A percentile compares a stretch with the other conserved stretches of the same genome.
Conservation (phyloP, 2,797 vertebrate species). For the Agapornis canus region DNA sequence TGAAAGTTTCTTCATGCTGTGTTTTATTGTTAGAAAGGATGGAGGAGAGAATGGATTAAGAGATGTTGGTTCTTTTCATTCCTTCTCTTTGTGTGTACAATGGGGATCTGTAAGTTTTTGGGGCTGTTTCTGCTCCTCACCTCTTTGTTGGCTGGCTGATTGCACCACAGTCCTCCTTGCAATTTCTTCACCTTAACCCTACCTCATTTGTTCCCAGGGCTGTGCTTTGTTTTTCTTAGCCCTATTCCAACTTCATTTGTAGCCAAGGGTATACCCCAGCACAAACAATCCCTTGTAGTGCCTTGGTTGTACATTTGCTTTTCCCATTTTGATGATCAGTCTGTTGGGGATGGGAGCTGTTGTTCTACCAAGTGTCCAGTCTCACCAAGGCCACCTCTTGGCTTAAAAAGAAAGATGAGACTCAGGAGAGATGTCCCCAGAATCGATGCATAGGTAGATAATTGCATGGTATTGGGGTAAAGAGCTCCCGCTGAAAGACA, state of each 20-base stretch:
- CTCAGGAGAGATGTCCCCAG: not conserved
- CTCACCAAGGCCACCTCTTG: not conserved
- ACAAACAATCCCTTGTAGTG: not conserved
- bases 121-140: not conserved
- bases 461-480: not conserved
- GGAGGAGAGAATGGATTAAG: not conserved
- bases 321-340: not conserved
- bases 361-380: not conserved
- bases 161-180: not conserved
- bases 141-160: not conserved
- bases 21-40: not conserved
- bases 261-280: not conserved
- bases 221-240: not conserved
- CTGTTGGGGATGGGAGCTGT: not conserved
- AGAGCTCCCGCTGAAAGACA: not conserved
- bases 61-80: not conserved
- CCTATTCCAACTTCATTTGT: not conserved
- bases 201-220: not conserved
- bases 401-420: not conserved
- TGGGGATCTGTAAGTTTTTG: not conserved
- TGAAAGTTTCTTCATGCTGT: rapidly evolving
- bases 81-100: not conserved
- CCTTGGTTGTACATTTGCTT: not conserved
- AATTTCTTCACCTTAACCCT: not conserved
- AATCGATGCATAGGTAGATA: not conserved